Base-by-base conservation (phyloP, 2,797 vertebrate genomes). In the Poecilia velifera region DNA sequence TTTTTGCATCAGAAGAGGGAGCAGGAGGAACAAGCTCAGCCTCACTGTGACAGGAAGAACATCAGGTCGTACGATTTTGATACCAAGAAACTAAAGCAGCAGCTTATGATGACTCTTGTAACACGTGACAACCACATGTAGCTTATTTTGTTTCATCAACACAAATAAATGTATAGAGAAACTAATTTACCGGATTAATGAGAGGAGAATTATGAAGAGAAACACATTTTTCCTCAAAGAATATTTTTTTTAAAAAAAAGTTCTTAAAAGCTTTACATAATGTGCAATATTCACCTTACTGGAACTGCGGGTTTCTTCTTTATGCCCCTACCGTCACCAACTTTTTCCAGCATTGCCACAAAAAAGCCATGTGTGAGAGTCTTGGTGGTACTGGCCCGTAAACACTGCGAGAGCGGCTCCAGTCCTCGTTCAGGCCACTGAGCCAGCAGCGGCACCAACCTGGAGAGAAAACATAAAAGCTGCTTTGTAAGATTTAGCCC, bases 341-440 rank as follows among this genome's bases (percentile, higher is more conserved):
- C 66, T 72, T 88, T 93, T 89, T 98, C 97, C 89, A 99, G 91
- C 76, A 99, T 87, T 0, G 98, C 98, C 57, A 98, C 93, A 0
- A 99, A 99, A 91, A 99, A 99, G 49, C 98, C 98, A 0, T 97
- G 96, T 0, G 98, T 99, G 74, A 96, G 95, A 0, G 97, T 98
- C 72, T 92, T 94, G 0, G 89, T 31, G 0, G 94, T 91, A 57
- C 97, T 96, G 28, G 98, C 98, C 0, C 98, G 96, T 78, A 99
- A 94, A 90, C 98, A 99, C 87, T 96, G 92, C 2, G 93, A 88
- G 57, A 98, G 96, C 0, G 95, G 94, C 8, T 89, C 68, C 0
- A 95, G 90, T 49, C 98, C 98, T 25, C 98, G 96, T 77, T 97
- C 96, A 0, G 97, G 96, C 98, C 98, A 99, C 16, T 93, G 90